These are phyloP conservation scores for Hedychridium roseum DNA, from an alignment of 2,888 invertebrate species.

Conservation along the genomic window DNA sequence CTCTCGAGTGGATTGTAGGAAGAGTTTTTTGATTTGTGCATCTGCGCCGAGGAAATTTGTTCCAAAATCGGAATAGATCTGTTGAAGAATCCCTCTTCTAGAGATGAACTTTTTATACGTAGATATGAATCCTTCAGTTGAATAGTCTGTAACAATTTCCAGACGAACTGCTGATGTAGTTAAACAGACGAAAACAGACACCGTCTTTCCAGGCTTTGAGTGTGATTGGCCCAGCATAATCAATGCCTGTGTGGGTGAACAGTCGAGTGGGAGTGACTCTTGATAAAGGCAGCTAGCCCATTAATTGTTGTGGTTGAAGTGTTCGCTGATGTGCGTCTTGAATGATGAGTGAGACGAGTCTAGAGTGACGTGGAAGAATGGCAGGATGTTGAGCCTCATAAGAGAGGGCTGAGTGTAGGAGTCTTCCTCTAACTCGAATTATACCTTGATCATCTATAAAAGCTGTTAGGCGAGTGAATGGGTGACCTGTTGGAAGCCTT, in stretches of 20 bases:
- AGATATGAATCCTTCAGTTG: constrained; percentile 18
- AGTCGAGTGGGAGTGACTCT: constrained; percentile 13
- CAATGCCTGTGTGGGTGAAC: constrained; percentile 4
- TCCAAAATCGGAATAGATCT: constrained; percentile 8
- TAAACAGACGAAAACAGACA: constrained; percentile 9
- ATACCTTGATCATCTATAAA: constrained; percentile 1
- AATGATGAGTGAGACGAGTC: neutral
- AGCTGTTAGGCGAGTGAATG: neutral
- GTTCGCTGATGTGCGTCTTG: neutral
- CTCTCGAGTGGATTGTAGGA: neutral
- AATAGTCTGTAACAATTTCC: constrained; percentile 6
- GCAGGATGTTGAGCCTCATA: neutral
- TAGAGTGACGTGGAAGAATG: neutral
- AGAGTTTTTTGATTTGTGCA: constrained; percentile 5
- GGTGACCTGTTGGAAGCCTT: neutral
- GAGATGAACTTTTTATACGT: constrained; percentile 26
- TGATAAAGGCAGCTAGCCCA: constrained; percentile 37
- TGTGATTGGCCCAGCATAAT: constrained; percentile 13
- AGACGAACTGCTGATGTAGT: constrained; percentile 7
- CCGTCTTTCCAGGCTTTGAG: neutral
- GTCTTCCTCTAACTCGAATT: constrained; percentile 10
- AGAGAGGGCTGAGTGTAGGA: constrained; percentile 4
- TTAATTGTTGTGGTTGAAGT: constrained; percentile 22
- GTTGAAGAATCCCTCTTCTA: constrained; percentile 1
- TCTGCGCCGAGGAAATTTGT: constrained; percentile 12